phyloP scores from a whole-genome alignment of 2,888 invertebrate genomes.

The Colletes collaris region DNA sequence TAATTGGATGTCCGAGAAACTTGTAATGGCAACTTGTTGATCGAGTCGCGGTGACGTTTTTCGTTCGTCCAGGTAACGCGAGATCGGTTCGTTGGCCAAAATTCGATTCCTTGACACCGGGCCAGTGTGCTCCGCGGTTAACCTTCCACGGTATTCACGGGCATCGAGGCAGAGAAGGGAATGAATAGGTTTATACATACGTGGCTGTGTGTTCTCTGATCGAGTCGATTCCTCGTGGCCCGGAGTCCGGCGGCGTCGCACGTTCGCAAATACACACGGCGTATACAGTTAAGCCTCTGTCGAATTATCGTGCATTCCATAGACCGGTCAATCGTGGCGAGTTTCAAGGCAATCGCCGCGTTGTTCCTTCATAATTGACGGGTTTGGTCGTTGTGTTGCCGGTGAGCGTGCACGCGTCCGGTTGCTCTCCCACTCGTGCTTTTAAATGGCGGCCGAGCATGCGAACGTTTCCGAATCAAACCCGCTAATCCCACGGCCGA shows the following conservation, averaged over 20 bases:
- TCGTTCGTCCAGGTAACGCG: neutral
- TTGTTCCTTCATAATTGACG: slow-evolving; percentile 50
- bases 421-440: neutral
- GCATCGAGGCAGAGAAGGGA: neutral
- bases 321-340: slow-evolving; percentile 33
- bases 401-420: neutral
- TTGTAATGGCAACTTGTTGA: slow-evolving; percentile 21
- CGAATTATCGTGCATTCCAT: slow-evolving; percentile 67
- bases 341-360: slow-evolving; percentile 30
- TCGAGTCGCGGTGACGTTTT: slow-evolving; percentile 4
- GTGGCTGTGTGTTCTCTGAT: slow-evolving; percentile 52
- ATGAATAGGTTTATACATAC: slow-evolving; percentile 61
- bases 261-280: slow-evolving; percentile 51
- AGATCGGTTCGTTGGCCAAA: slow-evolving; percentile 16
- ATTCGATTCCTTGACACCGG: slow-evolving; percentile 56
- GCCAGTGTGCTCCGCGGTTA: slow-evolving; percentile 46
- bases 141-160: slow-evolving; percentile 57
- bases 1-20: too few relatives aligned
- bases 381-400: neutral
- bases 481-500: slow-evolving; percentile 6
- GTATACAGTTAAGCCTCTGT: slow-evolving; percentile 64
- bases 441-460: slow-evolving; percentile 11
- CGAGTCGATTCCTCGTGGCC: slow-evolving; percentile 55
- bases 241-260: slow-evolving; percentile 30
- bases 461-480: slow-evolving; percentile 16